Evolutionary conservation across 2,113 vertebrate species (phyloP).

Genomic region (Chaenocephalus aceratus): DNA sequence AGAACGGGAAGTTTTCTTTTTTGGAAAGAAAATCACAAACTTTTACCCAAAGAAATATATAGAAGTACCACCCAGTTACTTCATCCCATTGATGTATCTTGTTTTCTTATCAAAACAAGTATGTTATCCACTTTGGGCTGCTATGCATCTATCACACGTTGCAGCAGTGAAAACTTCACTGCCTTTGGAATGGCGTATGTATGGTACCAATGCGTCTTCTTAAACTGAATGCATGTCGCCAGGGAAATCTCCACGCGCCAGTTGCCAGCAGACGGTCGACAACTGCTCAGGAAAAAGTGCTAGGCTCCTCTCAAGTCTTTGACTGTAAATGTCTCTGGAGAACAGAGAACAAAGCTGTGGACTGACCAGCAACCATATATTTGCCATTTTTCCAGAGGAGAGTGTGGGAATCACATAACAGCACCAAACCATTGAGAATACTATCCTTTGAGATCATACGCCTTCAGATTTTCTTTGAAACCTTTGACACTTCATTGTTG

Average conservation of each 20-base stretch:
- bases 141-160: conserved; percentile 22
- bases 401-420: conserved; percentile 32
- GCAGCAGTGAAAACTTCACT: conserved; percentile 25
- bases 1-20: conserved; percentile 22
- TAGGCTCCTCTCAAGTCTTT: conserved; percentile 50
- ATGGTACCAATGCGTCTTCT: conserved; percentile 35
- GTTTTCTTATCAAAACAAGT: conserved; percentile 39
- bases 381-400: conserved; percentile 29
- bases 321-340: conserved; percentile 36
- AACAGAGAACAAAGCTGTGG: conserved; percentile 48
- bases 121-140: conserved; percentile 41
- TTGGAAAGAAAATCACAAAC: conserved; percentile 34
- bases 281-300: conserved; percentile 50
- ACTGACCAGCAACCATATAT: conserved; percentile 48
- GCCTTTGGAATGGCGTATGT: conserved; percentile 23
- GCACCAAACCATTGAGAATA: conserved; percentile 28
- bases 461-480: conserved; percentile 58
- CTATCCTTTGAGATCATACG: conserved; percentile 57
- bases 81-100: conserved; percentile 40
- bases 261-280: conserved; percentile 40
- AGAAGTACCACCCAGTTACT: conserved; percentile 27
- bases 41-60: conserved; percentile 34
- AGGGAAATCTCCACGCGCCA: conserved; percentile 61
- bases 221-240: conserved; percentile 35
- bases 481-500: conserved; percentile 58